Conservation (phyloP, 2,113 vertebrate species). For the Sylvia atricapilla region DNA sequence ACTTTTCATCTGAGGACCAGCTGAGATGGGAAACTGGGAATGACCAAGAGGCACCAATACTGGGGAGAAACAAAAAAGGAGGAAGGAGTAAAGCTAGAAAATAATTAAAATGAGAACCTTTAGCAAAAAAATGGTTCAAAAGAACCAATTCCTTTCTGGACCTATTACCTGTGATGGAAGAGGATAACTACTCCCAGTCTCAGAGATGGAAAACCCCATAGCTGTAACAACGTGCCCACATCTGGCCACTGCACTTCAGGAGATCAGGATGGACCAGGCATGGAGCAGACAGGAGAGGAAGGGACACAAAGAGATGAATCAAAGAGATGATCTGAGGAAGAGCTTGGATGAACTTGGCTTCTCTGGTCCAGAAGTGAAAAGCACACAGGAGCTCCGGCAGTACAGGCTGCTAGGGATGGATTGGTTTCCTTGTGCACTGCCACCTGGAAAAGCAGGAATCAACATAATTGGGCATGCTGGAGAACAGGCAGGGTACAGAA, state of each 20-base stretch:
- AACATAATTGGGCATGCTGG: fast-evolving
- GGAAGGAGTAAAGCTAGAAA: neutral
- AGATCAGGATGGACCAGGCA: neutral
- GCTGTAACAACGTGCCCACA: fast-evolving
- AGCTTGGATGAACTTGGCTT: neutral
- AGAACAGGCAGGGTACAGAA: neutral
- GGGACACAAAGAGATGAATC: too few relatives aligned
- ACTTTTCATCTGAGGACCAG: neutral
- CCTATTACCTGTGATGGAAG: neutral
- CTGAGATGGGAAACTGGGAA: fast-evolving
- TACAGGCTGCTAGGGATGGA: neutral
- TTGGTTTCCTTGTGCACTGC: neutral
- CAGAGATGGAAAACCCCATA: neutral
- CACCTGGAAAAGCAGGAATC: neutral
- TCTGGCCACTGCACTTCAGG: neutral
- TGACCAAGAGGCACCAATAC: neutral
- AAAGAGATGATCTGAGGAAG: neutral
- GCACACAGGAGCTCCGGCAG: neutral
- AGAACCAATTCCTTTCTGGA: neutral
- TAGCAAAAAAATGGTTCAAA: neutral
- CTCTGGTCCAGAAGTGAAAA: neutral
- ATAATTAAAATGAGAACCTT: neutral
- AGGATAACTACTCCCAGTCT: neutral
- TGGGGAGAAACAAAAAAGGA: neutral
- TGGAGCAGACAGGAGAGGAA: neutral